Conservation (phyloP, 2,888 invertebrate genomes). For the Zeuzera pyrina region DNA sequence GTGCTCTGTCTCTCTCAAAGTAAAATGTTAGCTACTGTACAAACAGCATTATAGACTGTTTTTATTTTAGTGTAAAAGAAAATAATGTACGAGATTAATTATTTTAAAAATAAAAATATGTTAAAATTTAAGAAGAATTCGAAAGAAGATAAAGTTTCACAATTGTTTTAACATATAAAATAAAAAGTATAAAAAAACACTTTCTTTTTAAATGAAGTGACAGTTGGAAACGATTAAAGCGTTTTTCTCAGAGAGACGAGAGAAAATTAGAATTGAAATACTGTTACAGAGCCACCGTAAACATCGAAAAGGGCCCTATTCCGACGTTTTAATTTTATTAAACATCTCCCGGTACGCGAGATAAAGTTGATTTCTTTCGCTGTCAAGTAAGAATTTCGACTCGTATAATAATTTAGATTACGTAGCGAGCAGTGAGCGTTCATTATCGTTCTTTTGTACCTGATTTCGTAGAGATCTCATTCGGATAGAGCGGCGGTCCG, state of each 20-base stretch:
- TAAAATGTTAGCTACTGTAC: too few relatives aligned
- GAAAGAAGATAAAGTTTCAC: too few relatives aligned
- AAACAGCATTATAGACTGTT: too few relatives aligned
- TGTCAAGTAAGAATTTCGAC: constrained; percentile 68
- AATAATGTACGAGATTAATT: too few relatives aligned
- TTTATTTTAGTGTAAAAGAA: too few relatives aligned
- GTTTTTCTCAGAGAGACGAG: constrained; percentile 28
- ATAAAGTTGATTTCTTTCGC: constrained; percentile 70
- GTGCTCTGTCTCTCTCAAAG: too few relatives aligned
- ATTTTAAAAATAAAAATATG: too few relatives aligned
- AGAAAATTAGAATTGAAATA: constrained; percentile 55
- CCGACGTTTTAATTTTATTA: constrained; percentile 69
- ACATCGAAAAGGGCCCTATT: constrained; percentile 49
- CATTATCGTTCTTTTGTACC: constrained; percentile 74
- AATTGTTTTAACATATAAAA: too few relatives aligned
- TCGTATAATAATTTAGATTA: constrained; percentile 73
- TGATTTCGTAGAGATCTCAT: constrained; percentile 72
- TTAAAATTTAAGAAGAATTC: too few relatives aligned
- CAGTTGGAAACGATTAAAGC: constrained; percentile 28
- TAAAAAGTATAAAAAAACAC: too few relatives aligned
- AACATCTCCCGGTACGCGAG: constrained; percentile 58
- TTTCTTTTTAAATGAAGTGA: constrained; percentile 24
- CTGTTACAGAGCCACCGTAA: constrained; percentile 47
- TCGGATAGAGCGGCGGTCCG: constrained; percentile 69
- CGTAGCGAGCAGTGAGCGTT: constrained; percentile 71